Base-by-base conservation (phyloP, 2,113 vertebrate genomes). In the Bos javanicus region DNA sequence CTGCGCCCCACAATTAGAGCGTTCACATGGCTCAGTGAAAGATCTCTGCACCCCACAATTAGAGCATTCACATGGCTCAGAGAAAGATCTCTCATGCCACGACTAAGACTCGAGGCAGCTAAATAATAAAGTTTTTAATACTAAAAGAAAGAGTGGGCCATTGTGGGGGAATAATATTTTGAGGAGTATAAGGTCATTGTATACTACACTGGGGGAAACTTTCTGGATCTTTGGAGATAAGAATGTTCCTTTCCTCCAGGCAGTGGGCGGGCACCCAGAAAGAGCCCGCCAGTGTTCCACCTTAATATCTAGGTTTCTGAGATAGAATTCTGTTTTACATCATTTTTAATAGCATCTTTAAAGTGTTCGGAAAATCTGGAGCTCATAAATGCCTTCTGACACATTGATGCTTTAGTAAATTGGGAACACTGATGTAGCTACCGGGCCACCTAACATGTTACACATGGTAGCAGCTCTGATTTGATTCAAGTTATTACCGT, bases 361-460 rank as follows among this genome's bases (percentile, higher is more conserved):
- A 90, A 94, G 48, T 91, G 43, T 95, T 87, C 15, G 80, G 90
- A 89, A 92, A 64, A 90, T 48, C 15, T 78, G 54, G 46, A 95
- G 91, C 48, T 96, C 56, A 88, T 39, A 87, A 87, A 39, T 88
- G 57, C 19, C 19, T 82, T 97, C 43, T 87, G 48, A 48, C 48
- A 52, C 48, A 0, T 43, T 84, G n/a, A 56, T 80, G 28, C n/a
- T 82, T 16, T 36, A 57, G 23, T 95, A 30, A 67, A 39, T 48
- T 78, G 92, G 81, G 56, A 56, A 60, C 36, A 33, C 3, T 64
- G 82, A 48, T 21, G 7, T 52, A 57, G 7, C 62, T 80, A 1
- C 23, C 36, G 25, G 15, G 21, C 92, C 81, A 54, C n/a, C 6
- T 50, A 30, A 62, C 7, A 16, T 54, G 8, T 50, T 46, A 46